Evolutionary conservation across 2,888 invertebrate genomes (phyloP).

Genomic region (Leptinotarsa haldemani): DNA sequence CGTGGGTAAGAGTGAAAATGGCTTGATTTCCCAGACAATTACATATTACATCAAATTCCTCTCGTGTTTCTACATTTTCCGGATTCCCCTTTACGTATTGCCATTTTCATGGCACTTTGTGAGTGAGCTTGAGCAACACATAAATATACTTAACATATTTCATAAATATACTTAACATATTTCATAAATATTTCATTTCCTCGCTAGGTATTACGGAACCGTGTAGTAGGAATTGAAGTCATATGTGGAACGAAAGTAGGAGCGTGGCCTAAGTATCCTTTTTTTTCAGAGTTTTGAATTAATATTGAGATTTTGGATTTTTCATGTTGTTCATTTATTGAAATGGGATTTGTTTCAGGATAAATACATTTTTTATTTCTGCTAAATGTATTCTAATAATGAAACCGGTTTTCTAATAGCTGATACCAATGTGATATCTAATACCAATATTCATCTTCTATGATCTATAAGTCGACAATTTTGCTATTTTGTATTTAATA

Average conservation of each 20-base stretch:
- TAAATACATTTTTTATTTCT: no score
- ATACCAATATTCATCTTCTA: no score
- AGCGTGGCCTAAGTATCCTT: neutral
- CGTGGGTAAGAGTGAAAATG: slow-evolving; percentile 4
- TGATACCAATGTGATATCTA: no score
- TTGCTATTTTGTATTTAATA: no score
- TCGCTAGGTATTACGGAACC: neutral
- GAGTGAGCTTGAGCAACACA: slow-evolving; percentile 17
- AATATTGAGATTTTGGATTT: no score
- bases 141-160: slow-evolving; percentile 17
- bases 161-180: slow-evolving; percentile 19
- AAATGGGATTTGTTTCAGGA: no score
- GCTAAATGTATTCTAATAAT: no score
- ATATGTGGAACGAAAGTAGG: neutral
- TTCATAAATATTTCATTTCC: slow-evolving; percentile 19
- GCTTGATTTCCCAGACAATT: slow-evolving; percentile 17
- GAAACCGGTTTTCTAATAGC: no score
- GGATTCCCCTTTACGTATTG: neutral
- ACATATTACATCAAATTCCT: slow-evolving; percentile 17
- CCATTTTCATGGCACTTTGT: slow-evolving; percentile 20
- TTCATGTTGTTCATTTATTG: no score
- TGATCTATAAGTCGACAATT: no score
- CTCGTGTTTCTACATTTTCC: slow-evolving; percentile 15
- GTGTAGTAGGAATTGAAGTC: neutral
- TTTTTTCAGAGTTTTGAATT: no score